Percentiles rank a stretch among this genome's conserved stretches.
Conservation (phyloP, 1,140 invertebrate genomes). For the Caenorhabditis inopinata region DNA sequence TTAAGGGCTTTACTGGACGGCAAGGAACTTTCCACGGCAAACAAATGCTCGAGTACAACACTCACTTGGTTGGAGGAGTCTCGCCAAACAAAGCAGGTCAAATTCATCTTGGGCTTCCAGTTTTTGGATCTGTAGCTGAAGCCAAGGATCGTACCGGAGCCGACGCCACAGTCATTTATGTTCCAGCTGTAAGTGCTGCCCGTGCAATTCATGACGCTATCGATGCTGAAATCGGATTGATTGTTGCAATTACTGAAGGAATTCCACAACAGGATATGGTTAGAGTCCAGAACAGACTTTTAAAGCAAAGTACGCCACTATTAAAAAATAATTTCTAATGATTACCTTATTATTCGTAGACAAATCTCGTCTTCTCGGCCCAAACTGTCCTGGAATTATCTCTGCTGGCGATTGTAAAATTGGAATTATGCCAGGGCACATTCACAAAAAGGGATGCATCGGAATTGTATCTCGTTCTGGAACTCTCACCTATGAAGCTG, state of each 20-base stretch:
- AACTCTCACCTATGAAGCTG: conserved; percentile 89
- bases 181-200: conserved; percentile 89
- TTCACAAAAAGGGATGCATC: conserved; percentile 74
- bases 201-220: conserved; percentile 90
- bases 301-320: conserved; percentile 75
- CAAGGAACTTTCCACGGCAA: conserved; percentile 78
- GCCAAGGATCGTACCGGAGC: conserved; percentile 82
- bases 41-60: conserved; percentile 97
- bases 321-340: too few relatives aligned
- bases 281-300: conserved; percentile 83
- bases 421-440: conserved; percentile 98
- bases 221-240: conserved; percentile 91
- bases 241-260: conserved; percentile 99
- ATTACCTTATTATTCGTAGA: conserved; percentile 67
- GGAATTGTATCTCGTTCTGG: conserved; percentile 97
- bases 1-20: conserved; percentile 93
- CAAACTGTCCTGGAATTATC: conserved; percentile 98
- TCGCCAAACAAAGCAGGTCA: conserved; percentile 90
- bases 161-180: conserved; percentile 91
- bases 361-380: conserved; percentile 90
- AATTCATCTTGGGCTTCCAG: conserved; percentile 87
- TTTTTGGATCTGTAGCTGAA: conserved; percentile 80
- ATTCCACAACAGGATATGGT: conserved; percentile 84
- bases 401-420: conserved; percentile 86
- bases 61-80: conserved; percentile 93